Evolutionary conservation across 2,113 vertebrate genomes (phyloP), one percentile per base, ranked within the genome.

Genomic region (Pelodiscus sinensis): DNA sequence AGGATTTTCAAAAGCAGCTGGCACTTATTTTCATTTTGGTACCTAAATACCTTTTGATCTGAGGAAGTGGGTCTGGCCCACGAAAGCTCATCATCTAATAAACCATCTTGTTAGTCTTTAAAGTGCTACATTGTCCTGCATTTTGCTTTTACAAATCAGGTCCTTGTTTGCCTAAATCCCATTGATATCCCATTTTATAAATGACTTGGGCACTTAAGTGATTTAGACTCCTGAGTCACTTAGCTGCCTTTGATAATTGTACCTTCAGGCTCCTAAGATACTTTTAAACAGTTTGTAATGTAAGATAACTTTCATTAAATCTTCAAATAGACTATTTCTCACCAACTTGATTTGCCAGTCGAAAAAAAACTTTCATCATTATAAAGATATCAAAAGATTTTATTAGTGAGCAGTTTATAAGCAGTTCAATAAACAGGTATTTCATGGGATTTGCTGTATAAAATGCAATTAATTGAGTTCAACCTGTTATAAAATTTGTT

Each of bases 111-210:
- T n/a, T n/a, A n/a, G n/a, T n/a, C n/a, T n/a, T n/a, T n/a, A n/a
- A n/a, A n/a, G n/a, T n/a, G n/a, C n/a, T n/a, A n/a, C n/a, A n/a
- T n/a, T n/a, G n/a, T n/a, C n/a, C n/a, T n/a, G n/a, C n/a, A n/a
- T n/a, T n/a, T n/a, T n/a, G n/a, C n/a, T n/a, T n/a, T 57, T 52
- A 58, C 75, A 77, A 10, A 50, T 89, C 88, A 91, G 87, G 35
- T 85, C 27, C 84, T 81, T 58, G 81, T 2, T 7, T 5, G 83
- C 12, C 9, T 81, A 50, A 68, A 52, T 90, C 85, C 82, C 4
- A 79, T 55, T 50, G 81, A 55, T 65, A 57, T 62, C 19, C 85
- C 85, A 71, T 77, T 22, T 1, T 0, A 0, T 60, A 79, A 82
- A 52, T 35, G 24, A 38, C 16, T 79, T 85, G 4, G 89, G 44